Evolutionary conservation across 2,797 vertebrate species (phyloP).

Genomic region (Selene dorsalis): DNA sequence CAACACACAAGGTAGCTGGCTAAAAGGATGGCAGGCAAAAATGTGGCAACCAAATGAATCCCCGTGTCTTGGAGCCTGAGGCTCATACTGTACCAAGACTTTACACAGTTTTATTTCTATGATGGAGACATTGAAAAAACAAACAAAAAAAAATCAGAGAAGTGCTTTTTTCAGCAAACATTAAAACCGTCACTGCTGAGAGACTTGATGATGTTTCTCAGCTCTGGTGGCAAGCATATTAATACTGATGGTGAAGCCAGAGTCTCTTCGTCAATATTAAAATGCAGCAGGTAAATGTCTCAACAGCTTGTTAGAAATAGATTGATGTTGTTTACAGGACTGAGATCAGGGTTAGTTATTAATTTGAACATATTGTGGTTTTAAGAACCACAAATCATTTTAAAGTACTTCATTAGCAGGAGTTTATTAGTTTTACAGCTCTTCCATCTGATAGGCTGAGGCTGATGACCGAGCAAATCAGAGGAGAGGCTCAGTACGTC

Average conservation of each 20-base stretch:
- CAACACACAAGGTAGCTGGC: conserved; percentile 1
- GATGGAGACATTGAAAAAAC: not conserved
- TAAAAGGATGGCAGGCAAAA: conserved; percentile 29
- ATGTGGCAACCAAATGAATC: conserved; percentile 9
- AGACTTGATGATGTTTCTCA: not conserved
- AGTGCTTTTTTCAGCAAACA: not conserved
- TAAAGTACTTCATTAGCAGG: too few relatives aligned
- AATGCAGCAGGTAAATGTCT: not conserved
- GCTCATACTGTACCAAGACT: not conserved
- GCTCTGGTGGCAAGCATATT: not conserved
- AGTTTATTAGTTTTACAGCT: too few relatives aligned
- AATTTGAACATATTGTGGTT: too few relatives aligned
- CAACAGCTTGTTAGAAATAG: not conserved
- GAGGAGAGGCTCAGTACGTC: too few relatives aligned
- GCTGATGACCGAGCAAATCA: too few relatives aligned
- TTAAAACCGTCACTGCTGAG: not conserved
- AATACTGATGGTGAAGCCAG: not conserved
- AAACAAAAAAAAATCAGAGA: not conserved
- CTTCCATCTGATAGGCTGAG: too few relatives aligned
- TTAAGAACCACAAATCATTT: too few relatives aligned
- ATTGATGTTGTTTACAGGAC: not conserved
- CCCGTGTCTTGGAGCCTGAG: conserved; percentile 3
- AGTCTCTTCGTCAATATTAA: not conserved
- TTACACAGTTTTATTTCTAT: not conserved
- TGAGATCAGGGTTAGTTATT: not conserved